Percentiles rank a stretch among this genome's conserved stretches.
phyloP scores from a whole-genome alignment of 2,113 vertebrate species.

The Misgurnus mizolepis region DNA sequence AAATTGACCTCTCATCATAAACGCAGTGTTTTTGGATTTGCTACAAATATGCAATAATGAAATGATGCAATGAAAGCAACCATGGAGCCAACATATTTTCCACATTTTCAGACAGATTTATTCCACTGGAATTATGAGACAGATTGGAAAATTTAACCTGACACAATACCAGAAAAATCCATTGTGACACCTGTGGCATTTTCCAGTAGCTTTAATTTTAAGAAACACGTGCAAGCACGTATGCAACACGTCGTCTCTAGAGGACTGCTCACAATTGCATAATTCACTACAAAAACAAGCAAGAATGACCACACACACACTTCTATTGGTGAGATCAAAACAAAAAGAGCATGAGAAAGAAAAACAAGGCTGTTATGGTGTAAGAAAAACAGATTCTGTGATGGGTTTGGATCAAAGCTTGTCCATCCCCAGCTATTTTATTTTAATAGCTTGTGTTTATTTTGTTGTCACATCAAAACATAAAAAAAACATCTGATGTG shows the following conservation, averaged over 20 bases:
- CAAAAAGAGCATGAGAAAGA: not conserved
- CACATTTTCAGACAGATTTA: conserved; percentile 66
- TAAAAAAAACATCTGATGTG: no score
- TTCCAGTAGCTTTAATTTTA: conserved; percentile 68
- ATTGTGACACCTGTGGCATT: conserved; percentile 71
- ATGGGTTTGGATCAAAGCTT: not conserved
- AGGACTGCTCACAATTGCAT: conserved; percentile 5
- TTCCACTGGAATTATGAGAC: conserved; percentile 70
- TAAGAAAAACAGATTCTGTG: not conserved
- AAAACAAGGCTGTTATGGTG: no score
- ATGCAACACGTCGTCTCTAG: conserved; percentile 57
- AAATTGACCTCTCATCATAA: not conserved
- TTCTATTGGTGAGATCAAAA: conserved; percentile 2
- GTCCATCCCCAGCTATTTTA: not conserved
- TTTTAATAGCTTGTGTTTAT: no score
- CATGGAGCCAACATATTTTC: conserved; percentile 64
- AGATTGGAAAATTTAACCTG: conserved; percentile 66
- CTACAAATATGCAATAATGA: conserved; percentile 54
- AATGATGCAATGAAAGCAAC: conserved; percentile 37
- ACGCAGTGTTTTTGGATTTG: conserved; percentile 50
- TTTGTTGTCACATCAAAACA: no score
- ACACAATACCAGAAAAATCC: conserved; percentile 69
- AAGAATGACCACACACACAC: conserved; percentile 3
- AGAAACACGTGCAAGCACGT: conserved; percentile 52
- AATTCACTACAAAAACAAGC: not conserved